These are phyloP conservation scores for Cosmia trapezina DNA, from an alignment of 2,888 invertebrate species.

Conservation along the genomic window DNA sequence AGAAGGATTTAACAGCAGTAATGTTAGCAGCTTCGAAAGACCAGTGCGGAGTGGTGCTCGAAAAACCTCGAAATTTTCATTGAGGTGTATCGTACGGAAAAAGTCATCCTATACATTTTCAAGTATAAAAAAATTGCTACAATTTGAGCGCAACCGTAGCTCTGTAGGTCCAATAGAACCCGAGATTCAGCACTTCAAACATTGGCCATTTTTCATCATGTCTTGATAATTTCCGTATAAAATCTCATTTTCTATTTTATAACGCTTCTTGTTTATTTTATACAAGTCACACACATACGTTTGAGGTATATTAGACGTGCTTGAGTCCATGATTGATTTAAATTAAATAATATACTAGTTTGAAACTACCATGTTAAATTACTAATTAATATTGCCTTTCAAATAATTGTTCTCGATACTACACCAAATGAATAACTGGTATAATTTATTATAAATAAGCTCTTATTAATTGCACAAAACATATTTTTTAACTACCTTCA, in stretches of 20 bases:
- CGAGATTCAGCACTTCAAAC: too few species aligned
- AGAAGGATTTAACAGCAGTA: too few species aligned
- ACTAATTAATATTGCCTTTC: slow-evolving; percentile 38
- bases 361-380: slow-evolving; percentile 3
- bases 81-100: too few species aligned
- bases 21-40: too few species aligned
- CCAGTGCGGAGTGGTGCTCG: too few species aligned
- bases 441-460: slow-evolving; percentile 46
- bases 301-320: not conserved
- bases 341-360: slow-evolving; percentile 22
- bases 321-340: not conserved
- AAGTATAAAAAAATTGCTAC: too few species aligned
- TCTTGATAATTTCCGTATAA: not conserved
- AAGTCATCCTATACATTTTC: too few species aligned
- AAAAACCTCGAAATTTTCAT: too few species aligned
- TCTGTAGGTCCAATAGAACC: too few species aligned
- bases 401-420: slow-evolving; percentile 36
- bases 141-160: too few species aligned
- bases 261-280: not conserved
- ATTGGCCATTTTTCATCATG: not conserved
- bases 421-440: slow-evolving; percentile 16
- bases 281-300: too few species aligned
- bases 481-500: slow-evolving; percentile 16
- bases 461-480: slow-evolving; percentile 53
- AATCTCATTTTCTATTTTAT: not conserved